phyloP scores from a whole-genome alignment of 2,888 invertebrate genomes.

The Acleris cristana region DNA sequence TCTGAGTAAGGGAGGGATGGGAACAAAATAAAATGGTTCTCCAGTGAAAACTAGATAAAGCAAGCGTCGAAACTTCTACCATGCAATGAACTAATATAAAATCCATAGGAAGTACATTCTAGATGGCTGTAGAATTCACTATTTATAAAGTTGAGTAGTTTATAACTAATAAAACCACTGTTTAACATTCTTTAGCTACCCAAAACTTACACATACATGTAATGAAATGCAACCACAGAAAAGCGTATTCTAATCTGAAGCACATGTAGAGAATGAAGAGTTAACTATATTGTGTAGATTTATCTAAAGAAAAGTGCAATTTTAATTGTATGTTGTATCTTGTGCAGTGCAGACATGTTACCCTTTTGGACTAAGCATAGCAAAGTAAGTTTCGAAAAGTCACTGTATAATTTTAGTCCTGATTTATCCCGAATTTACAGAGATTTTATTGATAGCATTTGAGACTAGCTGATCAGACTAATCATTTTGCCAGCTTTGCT shows the following conservation, averaged over 20 bases:
- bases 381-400: too few species aligned
- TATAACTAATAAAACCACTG: background rate
- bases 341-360: too few species aligned
- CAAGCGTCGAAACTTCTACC: conserved; percentile 64
- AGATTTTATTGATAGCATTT: too few species aligned
- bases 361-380: too few species aligned
- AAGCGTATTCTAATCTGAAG: background rate
- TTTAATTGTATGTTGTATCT: too few species aligned
- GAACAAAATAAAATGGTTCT: conserved; percentile 49
- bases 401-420: too few species aligned
- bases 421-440: too few species aligned
- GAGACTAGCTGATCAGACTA: too few species aligned
- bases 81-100: conserved; percentile 60
- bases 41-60: conserved; percentile 49
- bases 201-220: background rate
- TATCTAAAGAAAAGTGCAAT: background rate
- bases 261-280: background rate
- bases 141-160: conserved; percentile 2
- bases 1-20: conserved; percentile 56
- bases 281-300: background rate
- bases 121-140: conserved; percentile 81
- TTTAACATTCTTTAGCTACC: background rate
- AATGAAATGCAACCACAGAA: background rate
- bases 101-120: conserved; percentile 45
- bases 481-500: too few species aligned